phyloP scores from a whole-genome alignment of 2,888 invertebrate genomes.

The Leptothorax acervorum region DNA sequence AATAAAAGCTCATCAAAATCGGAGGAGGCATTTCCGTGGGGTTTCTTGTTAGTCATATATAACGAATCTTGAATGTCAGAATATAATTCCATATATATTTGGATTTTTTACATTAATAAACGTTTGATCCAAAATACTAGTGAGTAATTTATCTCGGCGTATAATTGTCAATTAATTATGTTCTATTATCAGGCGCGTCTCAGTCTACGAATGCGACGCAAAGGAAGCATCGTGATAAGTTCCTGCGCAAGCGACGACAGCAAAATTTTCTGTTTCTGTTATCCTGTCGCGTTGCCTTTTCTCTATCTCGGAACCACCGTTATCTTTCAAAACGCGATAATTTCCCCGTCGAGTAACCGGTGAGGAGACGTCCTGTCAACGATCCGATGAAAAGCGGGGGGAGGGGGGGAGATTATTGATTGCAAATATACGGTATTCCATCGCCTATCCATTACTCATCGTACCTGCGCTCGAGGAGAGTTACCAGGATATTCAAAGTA shows the following conservation, averaged over 20 bases:
- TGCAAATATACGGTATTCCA: background rate
- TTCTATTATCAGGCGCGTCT: background rate
- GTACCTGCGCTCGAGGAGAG: conserved; percentile 44
- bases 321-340: conserved; percentile 12
- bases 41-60: no score
- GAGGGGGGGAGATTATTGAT: conserved; percentile 20
- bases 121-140: background rate
- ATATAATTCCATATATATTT: background rate
- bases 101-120: background rate
- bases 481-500: conserved; percentile 38
- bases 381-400: background rate
- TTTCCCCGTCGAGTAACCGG: background rate
- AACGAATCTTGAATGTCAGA: background rate
- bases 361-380: background rate
- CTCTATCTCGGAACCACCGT: background rate
- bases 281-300: conserved; percentile 19
- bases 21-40: no score
- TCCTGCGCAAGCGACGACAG: conserved; percentile 5
- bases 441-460: conserved; percentile 21
- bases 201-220: background rate
- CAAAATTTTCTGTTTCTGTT: conserved; percentile 10
- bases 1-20: no score
- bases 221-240: background rate
- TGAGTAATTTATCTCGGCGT: background rate
- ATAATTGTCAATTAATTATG: background rate